Conservation (phyloP, 2,113 vertebrate species). For the Lagopus leucura region DNA sequence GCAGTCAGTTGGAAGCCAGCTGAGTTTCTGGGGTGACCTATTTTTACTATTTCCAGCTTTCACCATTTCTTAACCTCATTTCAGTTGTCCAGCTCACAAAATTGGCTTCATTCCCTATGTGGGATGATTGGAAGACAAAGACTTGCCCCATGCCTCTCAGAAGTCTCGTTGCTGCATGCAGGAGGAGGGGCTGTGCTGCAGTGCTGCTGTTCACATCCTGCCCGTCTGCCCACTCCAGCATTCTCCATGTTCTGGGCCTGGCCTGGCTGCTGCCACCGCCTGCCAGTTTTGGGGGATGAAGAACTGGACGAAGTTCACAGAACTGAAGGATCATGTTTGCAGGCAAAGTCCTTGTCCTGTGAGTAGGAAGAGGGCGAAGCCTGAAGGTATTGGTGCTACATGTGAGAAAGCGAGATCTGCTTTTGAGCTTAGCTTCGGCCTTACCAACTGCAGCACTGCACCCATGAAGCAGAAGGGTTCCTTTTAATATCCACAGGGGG, state of each 20-base stretch:
- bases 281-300: neutral
- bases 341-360: fast-evolving
- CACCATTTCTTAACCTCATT: fast-evolving
- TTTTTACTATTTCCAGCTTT: neutral
- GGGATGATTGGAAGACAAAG: neutral
- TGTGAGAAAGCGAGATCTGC: too few relatives aligned
- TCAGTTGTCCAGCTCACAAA: neutral
- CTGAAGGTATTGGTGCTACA: neutral
- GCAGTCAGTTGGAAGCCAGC: neutral
- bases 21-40: neutral
- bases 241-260: fast-evolving
- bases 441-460: neutral
- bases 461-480: neutral
- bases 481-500: neutral
- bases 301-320: neutral
- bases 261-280: fast-evolving
- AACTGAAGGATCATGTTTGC: neutral
- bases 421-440: neutral
- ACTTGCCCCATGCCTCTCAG: fast-evolving
- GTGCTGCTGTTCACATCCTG: neutral
- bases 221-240: fast-evolving
- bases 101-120: fast-evolving
- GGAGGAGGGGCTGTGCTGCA: fast-evolving
- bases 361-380: neutral
- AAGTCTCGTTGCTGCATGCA: neutral